Conservation (phyloP, 2,797 vertebrate species). For the Spatula versicolor region DNA sequence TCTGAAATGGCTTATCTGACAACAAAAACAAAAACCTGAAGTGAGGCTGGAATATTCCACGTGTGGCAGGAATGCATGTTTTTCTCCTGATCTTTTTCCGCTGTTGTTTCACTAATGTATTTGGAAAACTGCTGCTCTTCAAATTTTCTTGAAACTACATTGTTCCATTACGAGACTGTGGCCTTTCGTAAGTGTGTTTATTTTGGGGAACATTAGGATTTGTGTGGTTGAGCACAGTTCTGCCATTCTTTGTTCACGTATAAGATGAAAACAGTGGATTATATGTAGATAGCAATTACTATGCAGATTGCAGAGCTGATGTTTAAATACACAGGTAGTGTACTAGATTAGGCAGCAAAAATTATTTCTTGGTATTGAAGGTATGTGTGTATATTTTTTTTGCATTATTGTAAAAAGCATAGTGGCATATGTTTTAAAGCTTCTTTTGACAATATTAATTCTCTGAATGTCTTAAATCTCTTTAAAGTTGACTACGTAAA, state of each 20-base stretch:
- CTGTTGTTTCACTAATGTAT: background rate
- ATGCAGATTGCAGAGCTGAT: background rate
- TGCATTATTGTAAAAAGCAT: background rate
- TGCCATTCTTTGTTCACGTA: background rate
- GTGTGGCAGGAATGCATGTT: rapidly evolving
- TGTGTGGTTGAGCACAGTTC: background rate
- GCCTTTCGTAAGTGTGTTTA: background rate
- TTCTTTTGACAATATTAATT: background rate
- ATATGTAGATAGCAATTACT: background rate
- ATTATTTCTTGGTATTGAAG: background rate
- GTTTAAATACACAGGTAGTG: background rate
- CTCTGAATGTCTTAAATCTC: no score
- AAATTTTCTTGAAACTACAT: rapidly evolving
- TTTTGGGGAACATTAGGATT: background rate
- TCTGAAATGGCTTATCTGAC: background rate
- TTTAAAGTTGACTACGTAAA: no score
- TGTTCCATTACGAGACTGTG: background rate
- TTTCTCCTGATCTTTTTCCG: background rate
- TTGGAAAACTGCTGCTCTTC: background rate
- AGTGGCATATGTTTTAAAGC: background rate
- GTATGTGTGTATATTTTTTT: background rate
- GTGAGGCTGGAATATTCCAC: background rate
- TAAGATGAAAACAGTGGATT: background rate
- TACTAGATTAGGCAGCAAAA: background rate
- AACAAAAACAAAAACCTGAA: background rate